phyloP scores from a whole-genome alignment of 2,888 invertebrate species.

The Lithophane semibrunnea region DNA sequence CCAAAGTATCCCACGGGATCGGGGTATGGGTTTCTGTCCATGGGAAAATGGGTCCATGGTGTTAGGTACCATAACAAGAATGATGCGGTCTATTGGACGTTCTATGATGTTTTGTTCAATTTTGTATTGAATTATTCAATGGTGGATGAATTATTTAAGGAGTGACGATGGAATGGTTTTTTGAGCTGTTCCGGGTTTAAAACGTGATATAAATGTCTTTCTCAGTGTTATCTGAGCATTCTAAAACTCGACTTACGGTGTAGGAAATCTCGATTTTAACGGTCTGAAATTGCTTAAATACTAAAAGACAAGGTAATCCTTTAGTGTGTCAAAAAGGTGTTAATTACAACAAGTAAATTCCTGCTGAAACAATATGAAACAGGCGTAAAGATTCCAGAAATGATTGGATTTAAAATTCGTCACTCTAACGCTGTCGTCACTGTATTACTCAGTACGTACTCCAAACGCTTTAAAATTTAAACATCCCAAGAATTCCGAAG shows the following conservation, averaged over 20 bases:
- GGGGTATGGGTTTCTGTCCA: constrained; percentile 58
- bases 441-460: constrained; percentile 12
- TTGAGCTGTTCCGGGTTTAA: neutral
- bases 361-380: neutral
- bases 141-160: constrained; percentile 36
- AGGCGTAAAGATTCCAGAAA: constrained; percentile 21
- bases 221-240: neutral
- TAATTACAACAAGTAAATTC: neutral
- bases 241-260: neutral
- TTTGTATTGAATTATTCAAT: constrained; percentile 49
- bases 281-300: neutral
- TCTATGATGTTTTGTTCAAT: constrained; percentile 34
- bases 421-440: neutral
- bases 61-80: constrained; percentile 41
- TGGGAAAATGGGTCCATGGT: constrained; percentile 60
- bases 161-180: neutral
- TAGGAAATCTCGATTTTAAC: neutral
- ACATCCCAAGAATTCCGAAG: constrained; percentile 59
- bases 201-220: neutral
- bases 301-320: neutral
- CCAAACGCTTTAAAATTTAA: constrained; percentile 64
- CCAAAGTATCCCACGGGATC: constrained; percentile 68
- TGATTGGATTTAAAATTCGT: constrained; percentile 46
- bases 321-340: neutral
- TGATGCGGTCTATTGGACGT: constrained; percentile 40